Conservation (phyloP, 2,113 vertebrate genomes). For the Elgaria multicarinata region DNA sequence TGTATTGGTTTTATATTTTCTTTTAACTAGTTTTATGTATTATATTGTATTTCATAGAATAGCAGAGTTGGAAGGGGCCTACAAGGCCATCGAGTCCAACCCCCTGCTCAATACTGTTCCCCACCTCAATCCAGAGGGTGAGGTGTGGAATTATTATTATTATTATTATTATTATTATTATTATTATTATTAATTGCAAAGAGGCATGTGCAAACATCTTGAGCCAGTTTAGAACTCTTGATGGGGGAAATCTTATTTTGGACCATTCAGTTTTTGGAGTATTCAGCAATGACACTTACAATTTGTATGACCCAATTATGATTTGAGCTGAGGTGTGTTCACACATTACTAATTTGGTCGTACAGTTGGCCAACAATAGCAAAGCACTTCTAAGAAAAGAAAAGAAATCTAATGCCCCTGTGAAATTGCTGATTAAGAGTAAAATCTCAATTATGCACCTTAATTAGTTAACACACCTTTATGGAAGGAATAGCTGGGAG, state of each 20-base stretch:
- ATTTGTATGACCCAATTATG: background rate
- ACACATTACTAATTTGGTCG: fast-evolving
- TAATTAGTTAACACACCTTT: background rate
- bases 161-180: too few species aligned
- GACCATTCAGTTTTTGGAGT: background rate
- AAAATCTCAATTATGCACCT: background rate
- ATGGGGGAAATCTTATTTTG: background rate
- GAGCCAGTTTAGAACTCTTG: background rate
- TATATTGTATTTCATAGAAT: too few species aligned
- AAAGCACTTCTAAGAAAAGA: background rate
- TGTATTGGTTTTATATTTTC: too few species aligned
- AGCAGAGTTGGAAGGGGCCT: too few species aligned
- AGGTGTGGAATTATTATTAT: too few species aligned
- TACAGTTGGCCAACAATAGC: fast-evolving
- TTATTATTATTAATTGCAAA: background rate
- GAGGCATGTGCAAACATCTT: background rate
- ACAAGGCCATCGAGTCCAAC: too few species aligned
- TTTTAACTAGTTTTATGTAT: too few species aligned
- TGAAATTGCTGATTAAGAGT: background rate
- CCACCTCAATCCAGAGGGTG: too few species aligned
- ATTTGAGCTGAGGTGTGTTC: background rate
- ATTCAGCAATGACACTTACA: background rate
- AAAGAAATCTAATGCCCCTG: background rate
- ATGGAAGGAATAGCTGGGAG: background rate
- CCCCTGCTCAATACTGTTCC: too few species aligned